Evolutionary conservation across 2,888 invertebrate species (phyloP), one percentile per base, ranked within the genome.

Genomic region (Eupeodes latifasciatus): DNA sequence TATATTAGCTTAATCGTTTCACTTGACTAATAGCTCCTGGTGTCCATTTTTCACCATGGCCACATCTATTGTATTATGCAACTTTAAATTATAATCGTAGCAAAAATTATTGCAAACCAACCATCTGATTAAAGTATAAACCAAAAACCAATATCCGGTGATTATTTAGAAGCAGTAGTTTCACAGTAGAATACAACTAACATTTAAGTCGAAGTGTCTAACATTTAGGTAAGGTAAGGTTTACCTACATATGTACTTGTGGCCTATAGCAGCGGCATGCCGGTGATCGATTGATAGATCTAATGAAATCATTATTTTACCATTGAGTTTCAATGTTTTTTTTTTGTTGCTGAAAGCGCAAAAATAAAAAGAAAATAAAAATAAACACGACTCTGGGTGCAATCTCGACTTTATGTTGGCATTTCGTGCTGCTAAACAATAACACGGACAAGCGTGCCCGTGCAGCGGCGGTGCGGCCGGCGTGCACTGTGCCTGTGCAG

Each of bases 281-380:
- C 9, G 9, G 51, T 86, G 84, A 87, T 84, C 84, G 84, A 87
- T 84, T 87, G 84, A 81, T 87, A 76, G 80, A 87, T 81, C 80
- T 87, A 87, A 87, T 87, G 80, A 87, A 87, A 87, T 87, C 87
- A 87, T 87, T 87, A 84, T 67, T 84, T 61, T 72, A 71, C 80
- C 87, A 80, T 64, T 74, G 80, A 87, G 47, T 75, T 53, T 75
- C 51, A 27, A 57, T 64, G 5, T 5, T 51, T 11, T 11, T 5
- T 51, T 5, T 51, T 51, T 12, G 44, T 19, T 62, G 62, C 16
- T 62, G 62, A 62, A 40, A 16, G 62, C 53, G 47, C 47, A 14
- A 5, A 10, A 62, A 40, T 11, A 62, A 6, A 36, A 9, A 36
- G 14, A 40, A 62, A 3, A 59, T 9, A 9, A 61, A 40, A 36